Conservation (phyloP, 2,113 vertebrate genomes). For the Edolisoma coerulescens region DNA sequence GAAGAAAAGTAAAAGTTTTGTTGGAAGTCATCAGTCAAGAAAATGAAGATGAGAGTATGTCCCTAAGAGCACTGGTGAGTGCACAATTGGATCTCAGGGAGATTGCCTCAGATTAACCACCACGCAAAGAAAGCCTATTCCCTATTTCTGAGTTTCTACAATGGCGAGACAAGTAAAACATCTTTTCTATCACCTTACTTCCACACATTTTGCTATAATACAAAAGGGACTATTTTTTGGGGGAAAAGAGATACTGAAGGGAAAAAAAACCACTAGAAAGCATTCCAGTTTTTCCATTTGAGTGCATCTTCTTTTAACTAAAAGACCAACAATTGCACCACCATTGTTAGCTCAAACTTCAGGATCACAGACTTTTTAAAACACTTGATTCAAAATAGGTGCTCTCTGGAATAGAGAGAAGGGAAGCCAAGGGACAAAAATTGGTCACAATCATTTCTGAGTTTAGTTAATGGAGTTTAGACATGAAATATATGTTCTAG, state of each 20-base stretch:
- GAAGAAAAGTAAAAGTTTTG: background rate
- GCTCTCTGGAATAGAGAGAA: background rate
- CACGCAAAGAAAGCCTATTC: background rate
- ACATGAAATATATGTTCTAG: background rate
- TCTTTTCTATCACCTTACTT: background rate
- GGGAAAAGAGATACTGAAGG: background rate
- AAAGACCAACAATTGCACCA: background rate
- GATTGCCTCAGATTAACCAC: background rate
- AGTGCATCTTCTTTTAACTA: background rate
- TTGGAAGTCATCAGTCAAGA: background rate
- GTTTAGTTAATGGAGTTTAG: background rate
- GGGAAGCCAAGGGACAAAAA: background rate
- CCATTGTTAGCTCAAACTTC: background rate
- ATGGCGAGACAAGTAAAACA: background rate
- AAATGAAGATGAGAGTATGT: background rate
- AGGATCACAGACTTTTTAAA: background rate
- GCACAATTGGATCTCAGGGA: background rate
- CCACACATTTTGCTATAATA: background rate
- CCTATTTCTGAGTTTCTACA: background rate
- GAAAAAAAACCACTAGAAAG: background rate
- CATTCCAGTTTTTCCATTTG: background rate
- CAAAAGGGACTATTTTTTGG: background rate
- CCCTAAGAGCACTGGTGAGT: background rate
- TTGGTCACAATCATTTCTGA: background rate
- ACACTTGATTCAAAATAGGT: background rate